Percentiles rank a stretch among this genome's conserved stretches.
Conservation (phyloP, 1,140 invertebrate species). For the Calliopsis andreniformis region DNA sequence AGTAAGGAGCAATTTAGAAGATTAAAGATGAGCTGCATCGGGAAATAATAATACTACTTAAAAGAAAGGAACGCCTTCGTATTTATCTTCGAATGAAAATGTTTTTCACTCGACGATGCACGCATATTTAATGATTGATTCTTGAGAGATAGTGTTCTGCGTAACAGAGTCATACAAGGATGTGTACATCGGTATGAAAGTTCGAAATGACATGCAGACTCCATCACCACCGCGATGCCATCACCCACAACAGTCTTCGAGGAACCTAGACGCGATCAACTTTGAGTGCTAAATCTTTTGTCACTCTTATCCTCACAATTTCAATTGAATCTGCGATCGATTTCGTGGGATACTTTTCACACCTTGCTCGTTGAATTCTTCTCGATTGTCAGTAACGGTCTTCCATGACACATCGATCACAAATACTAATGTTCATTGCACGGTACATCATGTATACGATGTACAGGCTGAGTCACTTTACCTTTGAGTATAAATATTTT, state of each 20-base stretch:
- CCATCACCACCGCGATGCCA: constrained; percentile 40
- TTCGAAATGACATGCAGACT: constrained; percentile 20
- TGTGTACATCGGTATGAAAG: constrained; percentile 6
- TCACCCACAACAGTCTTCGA: constrained; percentile 42
- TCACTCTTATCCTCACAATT: too few species aligned
- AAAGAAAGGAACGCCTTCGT: background rate
- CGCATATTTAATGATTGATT: background rate
- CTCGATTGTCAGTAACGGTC: too few species aligned
- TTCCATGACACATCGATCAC: too few species aligned
- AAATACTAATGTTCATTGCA: constrained; percentile 4
- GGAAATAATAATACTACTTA: background rate
- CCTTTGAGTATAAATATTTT: background rate
- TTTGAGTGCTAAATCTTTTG: background rate
- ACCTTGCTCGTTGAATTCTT: too few species aligned
- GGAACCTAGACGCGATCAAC: constrained; percentile 17
- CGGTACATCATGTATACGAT: constrained; percentile 29
- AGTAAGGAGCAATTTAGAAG: too few species aligned
- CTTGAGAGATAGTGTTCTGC: background rate
- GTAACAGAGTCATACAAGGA: background rate
- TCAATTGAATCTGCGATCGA: too few species aligned
- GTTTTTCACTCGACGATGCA: background rate
- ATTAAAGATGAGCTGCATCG: too few species aligned
- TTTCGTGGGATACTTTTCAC: too few species aligned
- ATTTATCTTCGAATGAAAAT: background rate
- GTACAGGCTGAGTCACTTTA: constrained; percentile 16